phyloP scores from a whole-genome alignment of 1,140 invertebrate species.

The Brachionus koreanus region DNA sequence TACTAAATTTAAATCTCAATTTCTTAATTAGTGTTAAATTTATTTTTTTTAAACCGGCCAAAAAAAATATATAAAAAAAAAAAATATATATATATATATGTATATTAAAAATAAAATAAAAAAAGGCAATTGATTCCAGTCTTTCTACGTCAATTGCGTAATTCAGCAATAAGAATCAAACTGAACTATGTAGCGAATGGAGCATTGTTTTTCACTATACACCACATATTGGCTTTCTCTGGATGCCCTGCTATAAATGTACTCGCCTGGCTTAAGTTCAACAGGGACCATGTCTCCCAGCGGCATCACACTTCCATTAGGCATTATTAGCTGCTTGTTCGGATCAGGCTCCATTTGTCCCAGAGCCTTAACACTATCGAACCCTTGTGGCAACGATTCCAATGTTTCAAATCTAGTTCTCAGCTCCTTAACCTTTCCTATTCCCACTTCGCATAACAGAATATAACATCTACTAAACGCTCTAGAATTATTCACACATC shows the following conservation, averaged over 20 bases:
- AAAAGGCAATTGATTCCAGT: not conserved
- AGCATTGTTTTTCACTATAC: conserved; percentile 56
- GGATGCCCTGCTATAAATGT: conserved; percentile 46
- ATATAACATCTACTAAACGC: not conserved
- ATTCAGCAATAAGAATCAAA: conserved; percentile 46
- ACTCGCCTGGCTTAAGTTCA: conserved; percentile 42
- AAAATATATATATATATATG: not conserved
- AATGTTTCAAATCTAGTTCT: conserved; percentile 48
- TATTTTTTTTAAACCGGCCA: not conserved
- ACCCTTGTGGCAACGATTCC: conserved; percentile 47
- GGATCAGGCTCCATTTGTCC: conserved; percentile 50
- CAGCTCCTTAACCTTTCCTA: conserved; percentile 51
- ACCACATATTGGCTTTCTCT: conserved; percentile 59
- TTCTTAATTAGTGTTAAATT: not conserved
- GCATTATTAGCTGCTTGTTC: conserved; percentile 49
- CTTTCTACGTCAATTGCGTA: not conserved
- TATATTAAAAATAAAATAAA: not conserved
- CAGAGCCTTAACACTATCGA: conserved; percentile 50
- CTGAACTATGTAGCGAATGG: conserved; percentile 56
- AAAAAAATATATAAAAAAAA: not conserved
- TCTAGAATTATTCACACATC: not conserved
- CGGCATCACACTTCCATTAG: conserved; percentile 51
- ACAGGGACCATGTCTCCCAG: conserved; percentile 49
- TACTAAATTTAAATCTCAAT: not conserved
- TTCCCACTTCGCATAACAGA: conserved; percentile 49